A percentile compares a stretch with the other conserved stretches of the same genome.
Evolutionary conservation across 2,888 invertebrate species (phyloP).

Genomic region (Slavum lentiscoides): DNA sequence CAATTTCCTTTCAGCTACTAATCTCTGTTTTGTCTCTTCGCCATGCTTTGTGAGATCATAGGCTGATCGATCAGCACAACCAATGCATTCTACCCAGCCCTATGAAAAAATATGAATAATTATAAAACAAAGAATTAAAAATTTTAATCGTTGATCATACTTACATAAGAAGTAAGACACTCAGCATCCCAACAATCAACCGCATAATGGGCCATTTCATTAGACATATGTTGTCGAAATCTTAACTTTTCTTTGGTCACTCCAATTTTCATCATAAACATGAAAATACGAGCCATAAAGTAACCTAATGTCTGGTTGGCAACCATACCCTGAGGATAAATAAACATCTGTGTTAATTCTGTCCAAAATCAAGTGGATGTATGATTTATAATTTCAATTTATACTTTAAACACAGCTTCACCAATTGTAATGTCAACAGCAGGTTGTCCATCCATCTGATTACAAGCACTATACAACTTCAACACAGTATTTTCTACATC

Average conservation of each 20-base stretch:
- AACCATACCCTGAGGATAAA: slow-evolving; percentile 69
- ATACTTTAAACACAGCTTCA: slow-evolving; percentile 77
- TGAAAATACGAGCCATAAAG: slow-evolving; percentile 93
- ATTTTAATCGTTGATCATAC: not conserved
- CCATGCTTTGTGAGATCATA: slow-evolving; percentile 95
- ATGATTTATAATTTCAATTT: slow-evolving; percentile 50
- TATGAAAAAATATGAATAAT: slow-evolving; percentile 58
- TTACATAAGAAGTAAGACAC: slow-evolving; percentile 88
- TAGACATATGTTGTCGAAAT: slow-evolving; percentile 97
- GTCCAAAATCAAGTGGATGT: not conserved
- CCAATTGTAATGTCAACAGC: slow-evolving; percentile 79
- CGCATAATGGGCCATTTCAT: slow-evolving; percentile 99
- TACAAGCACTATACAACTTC: slow-evolving; percentile 89
- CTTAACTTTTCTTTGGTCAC: slow-evolving; percentile 82
- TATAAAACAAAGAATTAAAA: slow-evolving; percentile 7
- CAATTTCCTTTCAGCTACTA: slow-evolving; percentile 91
- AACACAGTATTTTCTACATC: slow-evolving; percentile 75
- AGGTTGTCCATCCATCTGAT: slow-evolving; percentile 95
- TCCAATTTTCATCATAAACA: slow-evolving; percentile 85
- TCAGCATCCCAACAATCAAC: slow-evolving; percentile 99
- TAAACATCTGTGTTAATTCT: slow-evolving; percentile 7
- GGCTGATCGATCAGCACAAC: slow-evolving; percentile 97
- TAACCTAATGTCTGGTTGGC: slow-evolving; percentile 97
- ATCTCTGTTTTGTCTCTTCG: slow-evolving; percentile 86
- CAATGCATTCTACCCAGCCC: slow-evolving; percentile 99